Base-by-base conservation (phyloP, 2,888 invertebrate genomes). In the Acrobasis consociella region DNA sequence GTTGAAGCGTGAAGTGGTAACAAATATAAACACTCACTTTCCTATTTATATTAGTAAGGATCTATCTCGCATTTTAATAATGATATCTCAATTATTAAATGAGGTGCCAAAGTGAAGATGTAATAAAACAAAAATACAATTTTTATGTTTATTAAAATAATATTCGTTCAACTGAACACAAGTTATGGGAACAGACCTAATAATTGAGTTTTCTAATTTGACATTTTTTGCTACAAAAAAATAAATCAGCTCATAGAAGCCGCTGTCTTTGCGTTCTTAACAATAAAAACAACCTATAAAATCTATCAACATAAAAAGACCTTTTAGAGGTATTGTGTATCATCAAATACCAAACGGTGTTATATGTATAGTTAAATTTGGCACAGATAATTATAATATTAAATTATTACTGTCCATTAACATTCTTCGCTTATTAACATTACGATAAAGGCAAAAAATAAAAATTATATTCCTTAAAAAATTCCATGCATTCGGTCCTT, bases 111-210 rank as follows among this genome's bases (percentile, higher is more conserved):
- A 22, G 22, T 2, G 10, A 49, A n/a, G 50, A 49, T 38, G 15
- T 71, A 86, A 83, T 83, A 72, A 89, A 72, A 67, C 63, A 58
- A 61, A 65, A 66, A 65, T 85, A 88, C 82, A 85, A 83, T 88
- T 91, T 87, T 89, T 79, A 89, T 85, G 87, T 92, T 92, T 92
- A 92, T 91, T 92, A 91, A 91, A 91, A 91, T 91, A 91, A 91
- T 91, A 92, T 90, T 91, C 88, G 91, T 91, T 88, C 90, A 89
- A 87, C 87, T 90, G 92, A 92, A 91, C 91, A 91, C 91, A 91
- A 89, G 89, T 87, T 78, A 87, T 77, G 84, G 88, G 87, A 84
- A 82, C 91, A 86, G 91, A 89, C 87, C 89, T 90, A 90, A 87
- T 82, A 87, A 87, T 82, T 89, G 89, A 89, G 88, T 89, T 88